phyloP scores from a whole-genome alignment of 1,140 invertebrate species.

The Cydia amplana region DNA sequence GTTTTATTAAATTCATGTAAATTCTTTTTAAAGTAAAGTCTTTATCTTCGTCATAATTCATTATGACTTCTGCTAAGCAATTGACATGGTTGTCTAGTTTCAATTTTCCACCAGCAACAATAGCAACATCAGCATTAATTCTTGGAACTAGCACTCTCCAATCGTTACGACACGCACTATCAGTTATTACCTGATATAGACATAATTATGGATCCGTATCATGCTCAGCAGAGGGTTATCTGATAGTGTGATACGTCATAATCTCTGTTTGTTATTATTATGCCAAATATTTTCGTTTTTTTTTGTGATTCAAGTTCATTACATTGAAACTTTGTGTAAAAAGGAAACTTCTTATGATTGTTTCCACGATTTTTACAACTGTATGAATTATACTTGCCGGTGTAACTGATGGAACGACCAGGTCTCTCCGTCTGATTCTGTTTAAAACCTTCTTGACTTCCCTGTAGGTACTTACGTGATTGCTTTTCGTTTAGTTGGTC shows the following conservation, averaged over 20 bases:
- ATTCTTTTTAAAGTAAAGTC: not conserved
- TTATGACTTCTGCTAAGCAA: not conserved
- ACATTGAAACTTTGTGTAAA: too few species aligned
- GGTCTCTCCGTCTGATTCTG: too few species aligned
- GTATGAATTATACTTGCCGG: too few species aligned
- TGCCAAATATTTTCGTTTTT: not conserved
- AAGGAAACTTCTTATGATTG: too few species aligned
- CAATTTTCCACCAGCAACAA: not conserved
- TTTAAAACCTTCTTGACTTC: too few species aligned
- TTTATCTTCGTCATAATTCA: not conserved
- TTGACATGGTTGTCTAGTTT: not conserved
- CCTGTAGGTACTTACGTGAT: too few species aligned
- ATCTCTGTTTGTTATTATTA: slow-evolving; percentile 21
- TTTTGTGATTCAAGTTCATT: not conserved
- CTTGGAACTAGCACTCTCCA: slow-evolving; percentile 1
- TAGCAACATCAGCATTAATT: not conserved
- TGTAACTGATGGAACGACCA: too few species aligned
- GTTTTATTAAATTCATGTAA: too few species aligned
- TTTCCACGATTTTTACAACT: too few species aligned
- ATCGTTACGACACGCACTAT: slow-evolving; percentile 1
- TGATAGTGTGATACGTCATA: not conserved
- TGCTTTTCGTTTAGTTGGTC: too few species aligned
- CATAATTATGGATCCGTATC: slow-evolving; percentile 17
- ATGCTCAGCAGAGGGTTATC: not conserved
- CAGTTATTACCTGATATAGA: slow-evolving; percentile 24